Evolutionary conservation across 30 jellyfish, hydroid and myxozoan genomes (phyloP).

Genomic region (Cassiopea xamachana): DNA sequence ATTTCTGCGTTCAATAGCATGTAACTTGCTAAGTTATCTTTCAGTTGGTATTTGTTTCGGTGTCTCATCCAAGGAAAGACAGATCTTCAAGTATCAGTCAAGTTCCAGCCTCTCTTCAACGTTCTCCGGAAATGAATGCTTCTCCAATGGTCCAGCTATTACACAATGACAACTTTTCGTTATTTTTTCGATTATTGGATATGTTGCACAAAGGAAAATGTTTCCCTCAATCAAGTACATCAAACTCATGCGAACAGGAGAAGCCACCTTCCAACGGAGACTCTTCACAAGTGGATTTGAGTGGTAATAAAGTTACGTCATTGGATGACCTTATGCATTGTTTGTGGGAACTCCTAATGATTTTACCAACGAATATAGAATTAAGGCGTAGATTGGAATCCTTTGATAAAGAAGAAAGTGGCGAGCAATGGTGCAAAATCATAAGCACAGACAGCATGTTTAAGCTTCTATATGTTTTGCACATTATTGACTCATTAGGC

Average conservation of each 20-base stretch:
- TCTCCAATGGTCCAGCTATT: slow-evolving; percentile 95
- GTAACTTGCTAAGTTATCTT: neutral
- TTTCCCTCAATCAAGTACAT: neutral
- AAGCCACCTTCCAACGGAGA: neutral
- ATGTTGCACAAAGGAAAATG: slow-evolving; percentile 64
- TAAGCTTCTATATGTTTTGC: slow-evolving; percentile 84
- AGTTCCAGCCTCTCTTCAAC: slow-evolving; percentile 87
- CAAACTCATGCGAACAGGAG: neutral
- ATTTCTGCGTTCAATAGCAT: neutral
- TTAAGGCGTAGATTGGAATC: slow-evolving; percentile 51
- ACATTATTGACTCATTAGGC: slow-evolving; percentile 88
- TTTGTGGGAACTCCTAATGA: slow-evolving; percentile 91
- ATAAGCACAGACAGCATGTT: slow-evolving; percentile 79
- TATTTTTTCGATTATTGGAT: slow-evolving; percentile 84
- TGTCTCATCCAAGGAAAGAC: slow-evolving; percentile 88
- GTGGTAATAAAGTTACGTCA: slow-evolving; percentile 27
- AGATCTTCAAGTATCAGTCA: slow-evolving; percentile 72
- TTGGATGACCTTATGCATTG: slow-evolving; percentile 79
- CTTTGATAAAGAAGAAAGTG: slow-evolving; percentile 10
- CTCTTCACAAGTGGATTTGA: neutral
- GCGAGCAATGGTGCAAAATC: slow-evolving; percentile 65
- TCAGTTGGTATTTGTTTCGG: slow-evolving; percentile 94
- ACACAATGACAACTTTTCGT: slow-evolving; percentile 66
- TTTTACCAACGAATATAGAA: slow-evolving; percentile 86
- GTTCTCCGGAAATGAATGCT: slow-evolving; percentile 91